Conservation (phyloP, 1,140 invertebrate species). For the Latrodectus geometricus region DNA sequence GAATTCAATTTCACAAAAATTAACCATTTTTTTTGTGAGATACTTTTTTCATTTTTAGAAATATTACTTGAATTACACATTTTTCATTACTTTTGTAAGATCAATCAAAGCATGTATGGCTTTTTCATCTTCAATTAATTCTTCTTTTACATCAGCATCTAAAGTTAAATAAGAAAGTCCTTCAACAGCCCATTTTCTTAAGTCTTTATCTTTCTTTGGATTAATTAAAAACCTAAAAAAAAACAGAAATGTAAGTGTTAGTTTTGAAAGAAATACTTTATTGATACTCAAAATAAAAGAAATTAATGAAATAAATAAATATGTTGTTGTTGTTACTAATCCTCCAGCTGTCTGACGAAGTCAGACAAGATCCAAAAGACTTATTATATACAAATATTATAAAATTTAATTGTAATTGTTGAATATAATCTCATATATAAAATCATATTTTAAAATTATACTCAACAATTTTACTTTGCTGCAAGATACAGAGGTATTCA, state of each 20-base stretch:
- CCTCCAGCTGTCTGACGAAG: no score
- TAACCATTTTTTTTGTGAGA: neutral
- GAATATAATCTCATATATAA: no score
- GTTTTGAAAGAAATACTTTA: constrained; percentile 91
- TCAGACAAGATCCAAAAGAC: no score
- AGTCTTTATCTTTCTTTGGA: constrained; percentile 86
- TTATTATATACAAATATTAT: no score
- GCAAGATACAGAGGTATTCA: no score
- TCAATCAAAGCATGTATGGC: constrained; percentile 89
- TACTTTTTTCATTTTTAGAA: neutral
- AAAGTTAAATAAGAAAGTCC: constrained; percentile 96
- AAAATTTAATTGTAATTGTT: no score
- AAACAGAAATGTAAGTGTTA: constrained; percentile 90
- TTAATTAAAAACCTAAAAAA: constrained; percentile 84
- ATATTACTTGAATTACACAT: neutral
- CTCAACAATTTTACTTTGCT: no score
- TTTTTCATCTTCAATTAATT: constrained; percentile 86
- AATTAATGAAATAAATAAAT: no score
- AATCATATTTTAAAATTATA: no score
- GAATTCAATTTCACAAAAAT: neutral
- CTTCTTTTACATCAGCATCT: constrained; percentile 99
- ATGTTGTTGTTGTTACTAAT: no score
- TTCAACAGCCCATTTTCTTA: constrained; percentile 96
- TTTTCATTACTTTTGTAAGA: constrained; percentile 75
- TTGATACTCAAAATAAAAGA: constrained; percentile 73